These are phyloP conservation scores for Polyergus mexicanus DNA, from an alignment of 1,140 invertebrate genomes.

Conservation along the genomic window DNA sequence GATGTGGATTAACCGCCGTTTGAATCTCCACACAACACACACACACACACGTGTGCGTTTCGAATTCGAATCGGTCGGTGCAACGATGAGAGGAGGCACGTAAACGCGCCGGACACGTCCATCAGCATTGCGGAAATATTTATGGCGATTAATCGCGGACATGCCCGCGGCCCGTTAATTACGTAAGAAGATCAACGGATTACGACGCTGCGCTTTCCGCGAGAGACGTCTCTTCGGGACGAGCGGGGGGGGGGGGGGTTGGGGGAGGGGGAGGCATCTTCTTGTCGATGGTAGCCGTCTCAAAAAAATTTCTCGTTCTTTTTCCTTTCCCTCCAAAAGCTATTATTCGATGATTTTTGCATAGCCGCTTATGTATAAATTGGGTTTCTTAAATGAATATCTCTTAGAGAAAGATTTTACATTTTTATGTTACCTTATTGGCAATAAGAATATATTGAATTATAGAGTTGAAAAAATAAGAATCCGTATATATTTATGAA, in stretches of 20 bases:
- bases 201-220: conserved; percentile 62
- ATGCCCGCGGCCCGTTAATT: conserved; percentile 67
- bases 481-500: background rate
- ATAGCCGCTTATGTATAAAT: background rate
- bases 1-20: conserved; percentile 79
- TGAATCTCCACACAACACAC: conserved; percentile 39
- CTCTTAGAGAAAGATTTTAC: background rate
- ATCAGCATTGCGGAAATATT: conserved; percentile 75
- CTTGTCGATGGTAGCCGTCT: background rate
- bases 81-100: conserved; percentile 30
- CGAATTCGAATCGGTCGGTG: conserved; percentile 49
- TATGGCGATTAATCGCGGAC: conserved; percentile 67
- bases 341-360: background rate
- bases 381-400: background rate
- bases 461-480: background rate
- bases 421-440: background rate
- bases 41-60: conserved; percentile 35
- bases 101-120: conserved; percentile 54
- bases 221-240: conserved; percentile 27
- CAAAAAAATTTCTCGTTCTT: background rate
- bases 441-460: background rate
- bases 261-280: background rate
- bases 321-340: background rate
- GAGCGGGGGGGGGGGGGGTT: too few relatives aligned
- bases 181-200: conserved; percentile 78